Percentiles rank a stretch among this genome's conserved stretches.
Conservation (phyloP, 2,888 invertebrate species). For the Pristionchus arcanus region DNA sequence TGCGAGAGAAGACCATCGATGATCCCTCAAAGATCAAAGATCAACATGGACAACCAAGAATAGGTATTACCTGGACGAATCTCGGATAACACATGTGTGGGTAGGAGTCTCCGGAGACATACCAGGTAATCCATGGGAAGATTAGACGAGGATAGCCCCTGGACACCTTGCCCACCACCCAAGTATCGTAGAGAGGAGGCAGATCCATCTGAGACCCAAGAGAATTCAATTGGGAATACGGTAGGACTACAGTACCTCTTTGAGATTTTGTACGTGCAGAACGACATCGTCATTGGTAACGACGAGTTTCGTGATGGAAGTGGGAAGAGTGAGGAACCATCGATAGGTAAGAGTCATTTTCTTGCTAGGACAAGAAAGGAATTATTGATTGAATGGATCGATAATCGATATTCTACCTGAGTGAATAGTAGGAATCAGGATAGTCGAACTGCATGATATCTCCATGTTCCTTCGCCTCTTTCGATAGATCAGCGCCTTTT, state of each 20-base stretch:
- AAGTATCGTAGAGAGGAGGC: conserved; percentile 59
- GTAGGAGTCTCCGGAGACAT: conserved; percentile 74
- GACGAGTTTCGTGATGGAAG: conserved; percentile 67
- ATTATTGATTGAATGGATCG: neutral
- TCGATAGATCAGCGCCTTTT: conserved; percentile 57
- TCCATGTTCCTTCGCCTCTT: conserved; percentile 60
- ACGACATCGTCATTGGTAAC: conserved; percentile 77
- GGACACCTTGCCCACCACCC: conserved; percentile 77
- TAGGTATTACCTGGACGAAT: conserved; percentile 72
- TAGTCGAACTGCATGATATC: conserved; percentile 78
- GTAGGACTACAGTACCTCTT: conserved; percentile 57
- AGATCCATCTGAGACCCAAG: conserved; percentile 54
- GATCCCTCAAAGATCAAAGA: conserved; percentile 71
- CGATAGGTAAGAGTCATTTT: conserved; percentile 78
- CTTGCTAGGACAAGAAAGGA: conserved; percentile 34
- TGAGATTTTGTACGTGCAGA: conserved; percentile 75
- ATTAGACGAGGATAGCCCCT: conserved; percentile 77
- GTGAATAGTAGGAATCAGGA: conserved; percentile 76
- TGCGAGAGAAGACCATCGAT: conserved; percentile 76
- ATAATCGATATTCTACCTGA: conserved; percentile 62
- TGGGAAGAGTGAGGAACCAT: conserved; percentile 68
- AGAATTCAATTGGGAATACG: neutral
- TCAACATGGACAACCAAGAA: neutral
- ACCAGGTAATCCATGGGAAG: conserved; percentile 78
- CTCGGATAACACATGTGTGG: conserved; percentile 77